Evolutionary conservation across 2,113 vertebrate genomes (phyloP).

Genomic region (Nannobrachium achirus): DNA sequence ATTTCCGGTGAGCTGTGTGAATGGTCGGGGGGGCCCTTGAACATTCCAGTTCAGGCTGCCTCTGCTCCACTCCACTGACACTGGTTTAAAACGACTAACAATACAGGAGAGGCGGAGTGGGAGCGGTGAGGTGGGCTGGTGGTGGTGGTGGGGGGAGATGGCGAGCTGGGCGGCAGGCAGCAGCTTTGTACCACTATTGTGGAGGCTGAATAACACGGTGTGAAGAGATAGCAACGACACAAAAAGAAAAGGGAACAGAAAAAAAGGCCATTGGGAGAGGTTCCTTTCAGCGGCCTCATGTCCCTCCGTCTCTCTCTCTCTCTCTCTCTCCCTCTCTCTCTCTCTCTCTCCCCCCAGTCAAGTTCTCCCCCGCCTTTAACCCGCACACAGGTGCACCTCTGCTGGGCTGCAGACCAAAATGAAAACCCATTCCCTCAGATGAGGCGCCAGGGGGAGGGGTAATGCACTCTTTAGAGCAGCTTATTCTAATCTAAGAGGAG

Average conservation of each 20-base stretch:
- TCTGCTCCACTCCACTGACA: conserved; percentile 29
- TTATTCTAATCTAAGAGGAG: conserved; percentile 42
- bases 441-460: conserved; percentile 50
- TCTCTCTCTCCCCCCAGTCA: conserved; percentile 27
- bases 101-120: conserved; percentile 21
- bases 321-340: neutral
- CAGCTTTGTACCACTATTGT: conserved; percentile 69
- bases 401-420: conserved; percentile 18
- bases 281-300: conserved; percentile 42
- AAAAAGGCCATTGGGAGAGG: conserved; percentile 67
- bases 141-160: neutral
- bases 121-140: conserved; percentile 6
- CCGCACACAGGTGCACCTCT: too few relatives aligned
- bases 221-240: conserved; percentile 57
- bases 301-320: conserved; percentile 8
- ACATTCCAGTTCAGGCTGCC: conserved; percentile 50
- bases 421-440: conserved; percentile 43
- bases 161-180: conserved; percentile 33
- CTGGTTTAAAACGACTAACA: conserved; percentile 54
- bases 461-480: conserved; percentile 49
- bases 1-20: conserved; percentile 51
- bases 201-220: conserved; percentile 61
- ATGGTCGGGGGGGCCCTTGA: conserved; percentile 40
- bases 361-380: conserved; percentile 16
- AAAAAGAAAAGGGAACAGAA: conserved; percentile 67